Base-by-base conservation (phyloP, 2,888 invertebrate species). In the Danaus chrysippus region DNA sequence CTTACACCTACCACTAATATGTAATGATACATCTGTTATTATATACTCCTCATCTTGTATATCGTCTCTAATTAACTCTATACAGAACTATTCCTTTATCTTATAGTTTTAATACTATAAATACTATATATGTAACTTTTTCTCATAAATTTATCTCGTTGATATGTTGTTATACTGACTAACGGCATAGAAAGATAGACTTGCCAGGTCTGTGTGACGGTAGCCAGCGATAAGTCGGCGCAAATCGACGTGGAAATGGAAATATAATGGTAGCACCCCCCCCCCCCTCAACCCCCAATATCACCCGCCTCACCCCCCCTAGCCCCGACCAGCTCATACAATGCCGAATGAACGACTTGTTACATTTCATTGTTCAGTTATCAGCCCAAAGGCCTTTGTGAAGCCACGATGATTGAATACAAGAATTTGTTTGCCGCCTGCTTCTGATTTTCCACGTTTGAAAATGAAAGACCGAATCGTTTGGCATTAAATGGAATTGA, bases 361-460 rank as follows among this genome's bases (percentile, higher is more conserved):
- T 90, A 90, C 91, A 88, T 90, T 90, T 89, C 91, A 91, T 90
- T 91, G 91, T 91, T 89, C 90, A 87, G 90, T 87, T 91, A 91
- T 91, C 91, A 90, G 88, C 75, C 82, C 78, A 77, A 75, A 79
- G 87, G 87, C 90, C 81, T 89, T 91, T 90, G 90, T 90, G 86
- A 78, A 80, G 77, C 80, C 82, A 78, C 75, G 90, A 91, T 91
- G 91, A 91, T 91, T 91, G 91, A 91, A 89, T 90, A 88, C 83
- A 82, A 83, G 87, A 88, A 91, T 91, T 91, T 91, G 91, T 91
- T 91, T 79, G 83, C 81, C 77, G 84, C 83, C 86, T 86, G 88
- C 84, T 82, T 76, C 83, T 87, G 90, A 90, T 88, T 88, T 86
- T 80, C 82, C 76, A 73, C 81, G 82, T 78, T 86, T 87, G 82